Evolutionary conservation across 1,140 invertebrate genomes (phyloP).

Genomic region (Macrobrachium nipponense): DNA sequence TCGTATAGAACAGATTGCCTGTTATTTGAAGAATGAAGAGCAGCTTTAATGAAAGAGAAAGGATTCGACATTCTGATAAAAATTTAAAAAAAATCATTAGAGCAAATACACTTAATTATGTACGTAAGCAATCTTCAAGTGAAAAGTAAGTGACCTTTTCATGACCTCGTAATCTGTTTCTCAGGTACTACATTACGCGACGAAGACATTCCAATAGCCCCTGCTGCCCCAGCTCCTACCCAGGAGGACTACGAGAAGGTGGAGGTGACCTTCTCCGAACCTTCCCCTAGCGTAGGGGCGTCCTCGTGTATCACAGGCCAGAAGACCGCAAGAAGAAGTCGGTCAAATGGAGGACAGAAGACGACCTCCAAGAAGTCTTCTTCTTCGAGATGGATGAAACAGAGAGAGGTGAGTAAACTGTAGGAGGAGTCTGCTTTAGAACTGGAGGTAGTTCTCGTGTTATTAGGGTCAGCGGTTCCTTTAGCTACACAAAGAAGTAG

Average conservation of each 20-base stretch:
- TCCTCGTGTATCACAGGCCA: conserved; percentile 76
- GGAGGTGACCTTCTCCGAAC: conserved; percentile 47
- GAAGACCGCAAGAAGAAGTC: conserved; percentile 82
- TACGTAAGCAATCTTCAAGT: too few relatives aligned
- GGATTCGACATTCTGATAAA: too few relatives aligned
- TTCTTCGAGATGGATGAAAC: conserved; percentile 95
- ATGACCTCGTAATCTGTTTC: not conserved
- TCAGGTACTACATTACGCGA: conserved; percentile 7
- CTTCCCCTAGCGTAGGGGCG: conserved; percentile 68
- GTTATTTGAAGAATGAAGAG: too few relatives aligned
- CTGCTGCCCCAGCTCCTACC: conserved; percentile 19
- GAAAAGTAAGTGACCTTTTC: too few relatives aligned
- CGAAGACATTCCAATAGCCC: conserved; percentile 35
- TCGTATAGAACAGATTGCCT: too few relatives aligned
- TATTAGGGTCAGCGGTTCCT: too few relatives aligned
- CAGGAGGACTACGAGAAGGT: conserved; percentile 58
- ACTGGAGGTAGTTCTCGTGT: too few relatives aligned
- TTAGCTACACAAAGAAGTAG: too few relatives aligned
- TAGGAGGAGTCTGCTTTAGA: too few relatives aligned
- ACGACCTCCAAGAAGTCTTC: conserved; percentile 82
- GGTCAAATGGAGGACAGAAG: conserved; percentile 84
- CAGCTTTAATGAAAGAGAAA: too few relatives aligned
- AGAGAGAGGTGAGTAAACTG: conserved; percentile 75
- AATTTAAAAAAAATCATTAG: too few relatives aligned
- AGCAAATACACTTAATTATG: too few relatives aligned